Base-by-base conservation (phyloP, 2,113 vertebrate species). In the Nothoprocta perdicaria region DNA sequence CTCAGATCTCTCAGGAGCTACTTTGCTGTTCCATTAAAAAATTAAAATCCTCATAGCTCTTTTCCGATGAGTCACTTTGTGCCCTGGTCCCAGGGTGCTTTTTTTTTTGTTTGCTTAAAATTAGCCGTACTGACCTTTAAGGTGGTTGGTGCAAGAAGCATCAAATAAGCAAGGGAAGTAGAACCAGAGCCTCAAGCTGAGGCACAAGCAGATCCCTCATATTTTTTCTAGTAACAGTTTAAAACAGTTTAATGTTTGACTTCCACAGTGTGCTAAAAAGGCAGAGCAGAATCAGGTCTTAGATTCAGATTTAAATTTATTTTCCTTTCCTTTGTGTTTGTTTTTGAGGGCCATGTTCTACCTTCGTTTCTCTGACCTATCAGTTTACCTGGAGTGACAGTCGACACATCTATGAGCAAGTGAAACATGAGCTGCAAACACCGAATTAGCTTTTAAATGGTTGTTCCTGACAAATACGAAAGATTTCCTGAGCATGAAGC, bases 231-330 rank as follows among this genome's bases (percentile, higher is more conserved):
- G 50, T 50, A 94, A 80, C 55, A 15, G 23, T 62, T 76, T 81
- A 57, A 81, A 31, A 9, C 15, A 21, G 43, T 75, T 60, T 72
- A n/a, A 43, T 79, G 53, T 95, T 86, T 93, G 81, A 69, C 35
- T 92, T 84, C 35, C 46, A 15, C 46, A 75, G 61, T 68, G 45
- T 35, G 45, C 68, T 94, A 43, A 94, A 94, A 90, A 93, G 50
- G 29, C 40, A 45, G 74, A 90, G 26, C 12, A 61, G 22, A 60
- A 46, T 86, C 66, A 86, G 26, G 6, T 61, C 22, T 48, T 78
- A 35, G 9, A 65, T 92, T 48, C 75, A n/a, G 9, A 68, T 91
- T 81, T 67, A 72, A 89, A 65, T 90, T 63, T 80, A 38, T 41
- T 63, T 92, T 81, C 31, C n/a, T 84, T 88, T 81, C 15, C 31